Conservation (phyloP, 2,797 vertebrate species). For the Spinus olivaceus region DNA sequence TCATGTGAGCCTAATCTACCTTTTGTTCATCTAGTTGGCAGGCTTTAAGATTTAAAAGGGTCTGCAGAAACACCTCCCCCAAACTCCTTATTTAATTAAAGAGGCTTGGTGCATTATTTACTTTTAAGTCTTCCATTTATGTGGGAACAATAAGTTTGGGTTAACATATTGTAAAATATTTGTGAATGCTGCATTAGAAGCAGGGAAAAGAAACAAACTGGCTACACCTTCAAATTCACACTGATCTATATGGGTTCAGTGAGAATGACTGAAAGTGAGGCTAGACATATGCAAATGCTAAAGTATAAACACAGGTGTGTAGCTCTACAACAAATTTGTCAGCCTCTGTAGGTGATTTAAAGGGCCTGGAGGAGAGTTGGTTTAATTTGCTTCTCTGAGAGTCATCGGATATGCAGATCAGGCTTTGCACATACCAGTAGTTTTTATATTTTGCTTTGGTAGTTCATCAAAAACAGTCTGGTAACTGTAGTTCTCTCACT, state of each 20-base stretch:
- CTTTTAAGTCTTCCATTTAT: conserved; percentile 28
- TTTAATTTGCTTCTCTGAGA: background rate
- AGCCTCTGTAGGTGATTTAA: background rate
- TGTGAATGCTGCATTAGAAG: background rate
- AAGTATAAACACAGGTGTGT: background rate
- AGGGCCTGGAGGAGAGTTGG: background rate
- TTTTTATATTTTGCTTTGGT: background rate
- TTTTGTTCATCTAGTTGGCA: conserved; percentile 63
- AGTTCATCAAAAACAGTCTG: background rate
- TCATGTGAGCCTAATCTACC: conserved; percentile 67
- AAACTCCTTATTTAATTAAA: conserved; percentile 58
- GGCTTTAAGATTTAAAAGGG: conserved; percentile 56
- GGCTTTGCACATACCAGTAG: background rate
- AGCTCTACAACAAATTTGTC: background rate
- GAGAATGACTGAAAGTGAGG: background rate
- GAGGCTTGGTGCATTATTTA: conserved; percentile 51
- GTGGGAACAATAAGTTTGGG: background rate
- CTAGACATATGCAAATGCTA: background rate
- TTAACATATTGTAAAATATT: conserved; percentile 10
- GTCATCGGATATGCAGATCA: background rate
- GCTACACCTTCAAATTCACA: background rate
- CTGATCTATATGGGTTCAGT: background rate
- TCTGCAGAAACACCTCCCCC: conserved; percentile 40
- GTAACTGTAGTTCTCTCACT: background rate
- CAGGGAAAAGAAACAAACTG: background rate